Evolutionary conservation across 1,140 invertebrate genomes (phyloP).

Genomic region (Homalodisca vitripennis): DNA sequence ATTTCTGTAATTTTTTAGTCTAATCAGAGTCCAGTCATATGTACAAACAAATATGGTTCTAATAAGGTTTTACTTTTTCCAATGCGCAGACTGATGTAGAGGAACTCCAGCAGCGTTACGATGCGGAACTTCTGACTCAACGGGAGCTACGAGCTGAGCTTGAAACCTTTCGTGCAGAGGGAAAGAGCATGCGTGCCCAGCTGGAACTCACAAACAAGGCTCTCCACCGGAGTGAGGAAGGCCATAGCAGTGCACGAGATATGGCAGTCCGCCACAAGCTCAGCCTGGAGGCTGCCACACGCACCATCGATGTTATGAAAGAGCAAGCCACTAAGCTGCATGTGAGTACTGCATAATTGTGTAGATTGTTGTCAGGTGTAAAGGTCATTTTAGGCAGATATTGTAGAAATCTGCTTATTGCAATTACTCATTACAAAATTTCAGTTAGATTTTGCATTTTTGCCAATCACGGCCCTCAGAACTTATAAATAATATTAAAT

Average conservation of each 20-base stretch:
- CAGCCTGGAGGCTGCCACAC: neutral
- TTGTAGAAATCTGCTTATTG: too few relatives aligned
- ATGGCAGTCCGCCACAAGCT: neutral
- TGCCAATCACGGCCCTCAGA: too few relatives aligned
- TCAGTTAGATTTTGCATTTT: too few relatives aligned
- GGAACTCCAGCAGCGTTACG: neutral
- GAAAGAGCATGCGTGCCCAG: neutral
- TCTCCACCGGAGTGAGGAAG: neutral
- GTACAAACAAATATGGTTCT: too few relatives aligned
- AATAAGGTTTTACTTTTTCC: too few relatives aligned
- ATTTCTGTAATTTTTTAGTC: too few relatives aligned
- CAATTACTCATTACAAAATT: too few relatives aligned
- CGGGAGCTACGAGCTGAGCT: neutral
- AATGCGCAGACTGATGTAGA: neutral
- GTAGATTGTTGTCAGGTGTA: too few relatives aligned
- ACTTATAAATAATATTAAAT: too few relatives aligned
- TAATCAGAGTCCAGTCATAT: too few relatives aligned
- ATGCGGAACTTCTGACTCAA: neutral
- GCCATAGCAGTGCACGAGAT: neutral
- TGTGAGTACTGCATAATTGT: too few relatives aligned
- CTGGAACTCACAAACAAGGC: neutral
- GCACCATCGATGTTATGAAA: neutral
- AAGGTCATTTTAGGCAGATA: too few relatives aligned
- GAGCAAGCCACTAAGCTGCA: neutral
- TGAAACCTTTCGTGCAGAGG: neutral